Conservation (phyloP, 2,888 invertebrate species). For the Rhodophaea formosa region DNA sequence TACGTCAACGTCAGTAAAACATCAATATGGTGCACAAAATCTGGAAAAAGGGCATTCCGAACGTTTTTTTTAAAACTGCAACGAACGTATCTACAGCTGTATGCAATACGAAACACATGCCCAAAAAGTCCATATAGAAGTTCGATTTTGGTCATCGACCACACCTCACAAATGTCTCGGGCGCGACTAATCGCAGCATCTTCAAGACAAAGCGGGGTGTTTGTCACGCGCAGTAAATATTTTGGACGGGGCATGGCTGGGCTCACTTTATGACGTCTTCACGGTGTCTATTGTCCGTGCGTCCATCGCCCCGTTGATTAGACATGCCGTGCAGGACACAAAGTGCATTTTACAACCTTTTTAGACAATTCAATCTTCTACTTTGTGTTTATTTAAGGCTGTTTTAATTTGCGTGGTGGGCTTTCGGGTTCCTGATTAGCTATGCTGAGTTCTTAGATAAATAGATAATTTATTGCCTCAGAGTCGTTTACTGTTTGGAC, state of each 20-base stretch:
- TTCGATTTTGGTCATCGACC: constrained; percentile 45
- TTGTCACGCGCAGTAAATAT: constrained; percentile 80
- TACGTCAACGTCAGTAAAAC: no score
- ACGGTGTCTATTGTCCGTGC: constrained; percentile 68
- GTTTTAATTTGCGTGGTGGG: constrained; percentile 3
- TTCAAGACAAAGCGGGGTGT: constrained; percentile 65
- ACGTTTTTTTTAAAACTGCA: no score
- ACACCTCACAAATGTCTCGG: constrained; percentile 57
- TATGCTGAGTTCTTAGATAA: not conserved
- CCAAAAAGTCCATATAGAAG: no score
- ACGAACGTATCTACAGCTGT: no score
- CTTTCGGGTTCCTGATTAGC: not conserved
- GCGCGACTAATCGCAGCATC: constrained; percentile 69
- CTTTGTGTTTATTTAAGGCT: constrained; percentile 6
- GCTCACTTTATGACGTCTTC: constrained; percentile 74
- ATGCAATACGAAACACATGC: no score
- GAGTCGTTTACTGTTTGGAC: no score
- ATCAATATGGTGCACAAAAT: no score
- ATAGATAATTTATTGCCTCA: no score
- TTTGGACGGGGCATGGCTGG: constrained; percentile 72
- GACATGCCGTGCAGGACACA: constrained; percentile 54
- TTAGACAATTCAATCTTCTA: constrained; percentile 23
- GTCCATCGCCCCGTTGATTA: constrained; percentile 58
- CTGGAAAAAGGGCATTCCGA: no score
- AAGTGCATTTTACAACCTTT: constrained; percentile 10